Conservation (phyloP, 1,140 invertebrate genomes). For the Drosophila tani region DNA sequence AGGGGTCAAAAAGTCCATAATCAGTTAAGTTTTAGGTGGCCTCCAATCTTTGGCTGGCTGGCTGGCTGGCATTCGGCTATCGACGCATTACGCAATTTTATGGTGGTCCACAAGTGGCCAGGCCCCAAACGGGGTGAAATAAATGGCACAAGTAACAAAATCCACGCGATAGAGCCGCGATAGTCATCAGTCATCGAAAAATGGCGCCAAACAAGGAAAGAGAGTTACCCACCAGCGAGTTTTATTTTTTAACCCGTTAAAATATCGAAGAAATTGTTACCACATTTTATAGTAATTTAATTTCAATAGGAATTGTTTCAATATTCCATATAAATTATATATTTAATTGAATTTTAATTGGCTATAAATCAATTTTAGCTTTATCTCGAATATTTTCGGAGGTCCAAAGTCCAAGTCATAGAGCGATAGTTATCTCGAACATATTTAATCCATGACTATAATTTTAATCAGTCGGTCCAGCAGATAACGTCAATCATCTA, state of each 20-base stretch:
- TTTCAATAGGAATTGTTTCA: too few relatives aligned
- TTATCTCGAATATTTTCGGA: neutral
- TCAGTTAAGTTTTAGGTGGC: constrained; percentile 8
- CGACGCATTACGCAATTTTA: constrained; percentile 42
- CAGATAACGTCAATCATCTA: too few relatives aligned
- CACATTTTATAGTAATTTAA: too few relatives aligned
- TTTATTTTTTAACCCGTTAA: too few relatives aligned
- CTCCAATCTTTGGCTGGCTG: constrained; percentile 17
- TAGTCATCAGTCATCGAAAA: constrained; percentile 13
- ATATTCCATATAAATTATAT: too few relatives aligned
- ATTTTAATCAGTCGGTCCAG: too few relatives aligned
- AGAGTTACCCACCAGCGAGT: too few relatives aligned
- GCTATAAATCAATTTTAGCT: neutral
- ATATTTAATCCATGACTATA: too few relatives aligned
- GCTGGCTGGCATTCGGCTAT: constrained; percentile 3
- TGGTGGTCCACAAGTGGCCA: constrained; percentile 21
- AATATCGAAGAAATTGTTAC: neutral
- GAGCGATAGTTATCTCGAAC: neutral
- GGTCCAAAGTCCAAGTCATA: neutral
- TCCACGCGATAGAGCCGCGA: constrained; percentile 28
- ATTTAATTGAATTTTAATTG: neutral
- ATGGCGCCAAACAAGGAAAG: constrained; percentile 1
- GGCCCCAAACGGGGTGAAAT: constrained; percentile 15
- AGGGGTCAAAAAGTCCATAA: constrained; percentile 8
- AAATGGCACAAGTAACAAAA: constrained; percentile 8